Conservation (phyloP, 1,140 invertebrate species). For the Drosophila tani region DNA sequence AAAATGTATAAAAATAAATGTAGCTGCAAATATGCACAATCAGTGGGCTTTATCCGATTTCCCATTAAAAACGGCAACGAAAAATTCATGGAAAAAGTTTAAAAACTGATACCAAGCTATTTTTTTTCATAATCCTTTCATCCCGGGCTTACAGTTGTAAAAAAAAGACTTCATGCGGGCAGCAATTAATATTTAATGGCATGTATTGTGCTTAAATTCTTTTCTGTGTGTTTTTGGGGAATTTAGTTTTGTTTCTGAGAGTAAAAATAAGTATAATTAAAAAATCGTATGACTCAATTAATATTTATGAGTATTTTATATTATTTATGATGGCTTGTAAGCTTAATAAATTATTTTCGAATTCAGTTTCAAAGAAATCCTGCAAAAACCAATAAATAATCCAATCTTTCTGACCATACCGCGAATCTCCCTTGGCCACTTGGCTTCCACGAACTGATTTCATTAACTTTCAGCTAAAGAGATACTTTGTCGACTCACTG, state of each 20-base stretch:
- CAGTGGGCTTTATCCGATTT: neutral
- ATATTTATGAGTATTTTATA: neutral
- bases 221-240: neutral
- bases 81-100: neutral
- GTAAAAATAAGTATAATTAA: neutral
- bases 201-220: neutral
- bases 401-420: too few relatives aligned
- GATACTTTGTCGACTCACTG: conserved; percentile 5
- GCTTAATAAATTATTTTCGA: neutral
- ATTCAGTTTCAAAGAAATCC: neutral
- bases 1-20: conserved; percentile 16
- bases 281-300: neutral
- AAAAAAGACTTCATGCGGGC: neutral
- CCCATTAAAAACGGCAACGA: neutral
- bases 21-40: conserved; percentile 6
- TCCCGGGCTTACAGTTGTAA: conserved; percentile 8
- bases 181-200: conserved; percentile 2
- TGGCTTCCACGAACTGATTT: conserved; percentile 5
- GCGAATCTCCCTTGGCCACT: neutral
- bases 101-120: conserved; percentile 15
- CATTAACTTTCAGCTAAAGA: conserved; percentile 3
- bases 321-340: neutral
- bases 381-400: neutral
- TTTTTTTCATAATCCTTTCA: conserved; percentile 22
- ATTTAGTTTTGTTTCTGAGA: neutral